Conservation (phyloP, 2,888 invertebrate genomes). For the Plagodis dolabraria region DNA sequence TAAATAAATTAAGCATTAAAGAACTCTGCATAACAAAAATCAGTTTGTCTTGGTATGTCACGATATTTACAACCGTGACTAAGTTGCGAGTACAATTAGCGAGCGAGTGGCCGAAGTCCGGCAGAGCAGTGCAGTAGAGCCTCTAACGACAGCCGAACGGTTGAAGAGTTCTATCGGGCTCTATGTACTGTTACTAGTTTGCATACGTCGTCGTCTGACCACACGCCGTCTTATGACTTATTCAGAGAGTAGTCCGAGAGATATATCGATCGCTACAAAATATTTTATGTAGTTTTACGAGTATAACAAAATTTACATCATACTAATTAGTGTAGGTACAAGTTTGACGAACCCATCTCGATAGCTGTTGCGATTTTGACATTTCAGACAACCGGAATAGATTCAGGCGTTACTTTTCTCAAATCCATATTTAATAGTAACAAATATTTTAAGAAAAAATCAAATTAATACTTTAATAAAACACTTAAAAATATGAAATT, state of each 20-base stretch:
- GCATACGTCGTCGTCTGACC: constrained; percentile 15
- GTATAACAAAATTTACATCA: too few species aligned
- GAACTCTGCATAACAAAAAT: neutral
- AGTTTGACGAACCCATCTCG: too few species aligned
- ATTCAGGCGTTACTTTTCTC: too few species aligned
- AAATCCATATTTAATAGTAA: too few species aligned
- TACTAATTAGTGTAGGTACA: too few species aligned
- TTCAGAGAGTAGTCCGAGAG: constrained; percentile 9
- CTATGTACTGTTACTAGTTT: constrained; percentile 9
- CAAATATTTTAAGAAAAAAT: too few species aligned
- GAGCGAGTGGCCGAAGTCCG: constrained; percentile 23
- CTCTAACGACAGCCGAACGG: neutral
- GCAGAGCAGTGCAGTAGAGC: neutral
- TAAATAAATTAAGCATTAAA: neutral
- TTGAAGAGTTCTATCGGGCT: constrained; percentile 6
- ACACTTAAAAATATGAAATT: too few species aligned
- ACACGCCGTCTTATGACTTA: constrained; percentile 15
- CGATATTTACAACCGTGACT: constrained; percentile 1
- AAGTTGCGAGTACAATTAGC: constrained; percentile 32
- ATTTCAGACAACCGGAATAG: too few species aligned
- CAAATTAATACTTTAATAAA: too few species aligned
- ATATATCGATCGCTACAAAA: neutral
- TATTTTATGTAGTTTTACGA: neutral
- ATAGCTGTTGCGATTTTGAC: too few species aligned
- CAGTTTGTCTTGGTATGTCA: constrained; percentile 5